A percentile compares a stretch with the other conserved stretches of the same genome.
These are phyloP conservation scores for Tetragnatha montana DNA, from an alignment of 2,888 invertebrate genomes.

Conservation along the genomic window DNA sequence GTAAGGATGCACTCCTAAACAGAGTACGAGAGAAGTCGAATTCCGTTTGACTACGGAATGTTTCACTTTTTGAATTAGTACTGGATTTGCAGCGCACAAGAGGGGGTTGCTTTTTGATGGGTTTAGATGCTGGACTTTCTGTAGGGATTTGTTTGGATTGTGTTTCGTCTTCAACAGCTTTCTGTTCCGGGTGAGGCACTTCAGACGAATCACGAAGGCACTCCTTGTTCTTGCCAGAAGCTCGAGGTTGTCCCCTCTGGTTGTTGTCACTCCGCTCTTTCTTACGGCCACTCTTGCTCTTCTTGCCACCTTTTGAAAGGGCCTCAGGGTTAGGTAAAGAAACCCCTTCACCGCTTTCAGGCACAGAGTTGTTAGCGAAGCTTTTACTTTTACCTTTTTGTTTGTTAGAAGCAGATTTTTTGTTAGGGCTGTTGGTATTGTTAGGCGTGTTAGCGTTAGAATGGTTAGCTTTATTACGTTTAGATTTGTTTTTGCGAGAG, in stretches of 20 bases:
- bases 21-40: not conserved
- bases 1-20: conserved; percentile 67
- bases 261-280: not conserved
- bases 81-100: not conserved
- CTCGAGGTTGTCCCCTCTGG: not conserved
- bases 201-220: not conserved
- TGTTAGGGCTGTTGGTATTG: not conserved
- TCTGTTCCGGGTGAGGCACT: not conserved
- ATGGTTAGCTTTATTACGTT: conserved; percentile 29
- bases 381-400: conserved; percentile 33
- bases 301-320: conserved; percentile 43
- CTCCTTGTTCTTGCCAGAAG: not conserved
- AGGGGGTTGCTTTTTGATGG: not conserved
- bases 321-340: conserved; percentile 52
- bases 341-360: conserved; percentile 26
- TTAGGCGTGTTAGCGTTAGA: conserved; percentile 30
- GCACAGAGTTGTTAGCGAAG: conserved; percentile 17
- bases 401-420: conserved; percentile 8
- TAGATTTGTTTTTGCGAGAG: conserved; percentile 34
- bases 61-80: conserved; percentile 1
- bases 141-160: not conserved
- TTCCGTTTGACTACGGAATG: not conserved
- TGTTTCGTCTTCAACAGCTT: not conserved
- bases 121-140: not conserved
- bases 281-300: not conserved